These are phyloP conservation scores for Malacoraja senta DNA, from an alignment of 2,797 vertebrate species.

Conservation along the genomic window DNA sequence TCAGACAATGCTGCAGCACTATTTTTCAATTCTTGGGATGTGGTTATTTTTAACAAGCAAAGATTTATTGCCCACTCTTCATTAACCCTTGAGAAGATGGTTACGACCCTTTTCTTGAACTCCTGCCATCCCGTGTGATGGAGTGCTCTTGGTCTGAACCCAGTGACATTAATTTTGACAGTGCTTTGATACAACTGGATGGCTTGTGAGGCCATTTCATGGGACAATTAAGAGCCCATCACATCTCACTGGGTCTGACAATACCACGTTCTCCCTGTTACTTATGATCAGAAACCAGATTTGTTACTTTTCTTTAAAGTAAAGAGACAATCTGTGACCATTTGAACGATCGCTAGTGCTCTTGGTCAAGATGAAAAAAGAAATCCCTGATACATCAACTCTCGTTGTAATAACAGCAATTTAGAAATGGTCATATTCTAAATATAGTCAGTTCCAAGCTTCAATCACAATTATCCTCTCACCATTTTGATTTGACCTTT, in stretches of 20 bases:
- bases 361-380: background rate
- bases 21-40: background rate
- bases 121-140: background rate
- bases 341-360: background rate
- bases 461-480: background rate
- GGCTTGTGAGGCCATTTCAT: background rate
- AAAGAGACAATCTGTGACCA: too few relatives aligned
- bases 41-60: background rate
- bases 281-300: background rate
- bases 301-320: too few relatives aligned
- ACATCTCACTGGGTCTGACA: background rate
- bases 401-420: background rate
- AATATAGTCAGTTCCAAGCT: too few relatives aligned
- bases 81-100: background rate
- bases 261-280: background rate
- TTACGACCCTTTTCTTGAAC: background rate
- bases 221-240: background rate
- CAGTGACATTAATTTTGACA: background rate
- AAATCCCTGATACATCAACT: background rate
- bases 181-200: background rate
- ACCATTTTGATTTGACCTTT: slow-evolving; percentile 9
- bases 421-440: background rate
- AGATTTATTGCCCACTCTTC: background rate
- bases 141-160: background rate
- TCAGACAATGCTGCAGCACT: background rate